Evolutionary conservation across 2,888 invertebrate genomes (phyloP).

Genomic region (Amitus sp.): DNA sequence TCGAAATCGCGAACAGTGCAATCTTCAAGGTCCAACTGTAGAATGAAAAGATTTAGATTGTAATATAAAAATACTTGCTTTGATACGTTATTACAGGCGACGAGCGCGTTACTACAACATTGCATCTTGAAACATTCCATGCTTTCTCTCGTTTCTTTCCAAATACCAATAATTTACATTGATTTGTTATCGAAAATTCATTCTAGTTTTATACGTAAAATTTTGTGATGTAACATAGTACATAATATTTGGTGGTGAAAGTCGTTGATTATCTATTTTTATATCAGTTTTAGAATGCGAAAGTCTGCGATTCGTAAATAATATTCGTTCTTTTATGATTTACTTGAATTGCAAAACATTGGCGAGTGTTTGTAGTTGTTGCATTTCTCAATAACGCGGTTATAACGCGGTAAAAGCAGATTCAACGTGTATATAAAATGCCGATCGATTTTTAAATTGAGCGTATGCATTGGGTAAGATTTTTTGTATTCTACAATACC

Average conservation of each 20-base stretch:
- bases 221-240: neutral
- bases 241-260: neutral
- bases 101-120: constrained; percentile 9
- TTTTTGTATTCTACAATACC: no score
- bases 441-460: neutral
- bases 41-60: constrained; percentile 50
- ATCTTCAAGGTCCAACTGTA: constrained; percentile 52
- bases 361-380: neutral
- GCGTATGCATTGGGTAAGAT: no score
- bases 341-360: no score
- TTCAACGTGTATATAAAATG: neutral
- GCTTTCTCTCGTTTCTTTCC: neutral
- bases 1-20: constrained; percentile 63
- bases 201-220: neutral
- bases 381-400: no score
- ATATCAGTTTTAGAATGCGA: neutral
- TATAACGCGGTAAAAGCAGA: neutral
- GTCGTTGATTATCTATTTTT: neutral
- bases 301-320: neutral
- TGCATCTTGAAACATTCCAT: constrained; percentile 23
- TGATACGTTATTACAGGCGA: no score
- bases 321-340: neutral
- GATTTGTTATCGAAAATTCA: neutral
- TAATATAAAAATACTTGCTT: constrained; percentile 56
- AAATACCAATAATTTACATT: neutral